Evolutionary conservation across 1,140 invertebrate genomes (phyloP).

Genomic region (Listronotus oregonensis): DNA sequence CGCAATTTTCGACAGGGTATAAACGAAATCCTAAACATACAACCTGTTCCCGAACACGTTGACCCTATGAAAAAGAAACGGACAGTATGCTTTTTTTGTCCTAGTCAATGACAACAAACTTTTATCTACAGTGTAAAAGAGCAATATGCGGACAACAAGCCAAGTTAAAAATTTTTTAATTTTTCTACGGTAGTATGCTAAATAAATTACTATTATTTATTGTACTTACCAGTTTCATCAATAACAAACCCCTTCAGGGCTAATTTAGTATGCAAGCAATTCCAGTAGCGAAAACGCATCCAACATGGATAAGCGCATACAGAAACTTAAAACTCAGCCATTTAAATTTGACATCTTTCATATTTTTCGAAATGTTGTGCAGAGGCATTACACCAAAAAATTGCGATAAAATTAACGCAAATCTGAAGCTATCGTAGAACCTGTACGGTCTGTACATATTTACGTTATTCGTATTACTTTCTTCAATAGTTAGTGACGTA

Average conservation of each 20-base stretch:
- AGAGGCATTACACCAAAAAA: conserved; percentile 47
- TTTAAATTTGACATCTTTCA: conserved; percentile 37
- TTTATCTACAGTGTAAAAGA: no score
- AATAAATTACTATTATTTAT: neutral
- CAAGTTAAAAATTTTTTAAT: no score
- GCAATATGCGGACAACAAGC: no score
- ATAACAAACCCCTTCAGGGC: conserved; percentile 40
- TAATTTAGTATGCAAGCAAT: conserved; percentile 41
- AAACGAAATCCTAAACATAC: no score
- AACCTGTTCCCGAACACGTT: no score
- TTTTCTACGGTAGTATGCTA: no score
- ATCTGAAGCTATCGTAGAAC: conserved; percentile 42
- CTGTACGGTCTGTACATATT: conserved; percentile 12
- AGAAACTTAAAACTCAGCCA: conserved; percentile 41
- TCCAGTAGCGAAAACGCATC: conserved; percentile 35
- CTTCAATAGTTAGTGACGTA: conserved; percentile 36
- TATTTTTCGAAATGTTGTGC: conserved; percentile 31
- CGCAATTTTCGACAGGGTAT: no score
- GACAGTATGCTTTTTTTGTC: no score
- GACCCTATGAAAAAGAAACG: no score
- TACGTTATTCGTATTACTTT: conserved; percentile 12
- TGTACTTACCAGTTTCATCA: conserved; percentile 44
- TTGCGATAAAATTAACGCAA: conserved; percentile 41
- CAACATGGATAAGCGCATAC: conserved; percentile 40
- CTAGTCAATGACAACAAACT: no score